Base-by-base conservation (phyloP, 1,140 invertebrate species). In the Melitaea cinxia region DNA sequence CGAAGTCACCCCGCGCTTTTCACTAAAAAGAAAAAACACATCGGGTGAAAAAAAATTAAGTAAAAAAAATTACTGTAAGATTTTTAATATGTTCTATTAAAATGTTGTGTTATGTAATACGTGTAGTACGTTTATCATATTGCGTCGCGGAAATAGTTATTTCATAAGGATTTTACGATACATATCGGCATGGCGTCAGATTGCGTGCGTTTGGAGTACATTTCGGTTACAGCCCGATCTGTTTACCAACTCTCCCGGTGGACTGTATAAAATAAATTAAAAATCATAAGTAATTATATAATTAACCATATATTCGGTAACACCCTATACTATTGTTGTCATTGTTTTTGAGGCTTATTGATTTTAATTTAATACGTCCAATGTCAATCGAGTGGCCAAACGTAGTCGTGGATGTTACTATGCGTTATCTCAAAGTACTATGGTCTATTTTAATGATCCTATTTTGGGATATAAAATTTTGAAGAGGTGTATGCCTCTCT, bases 1-100 rank as follows among this genome's bases (percentile, higher is more conserved):
- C 57, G 65, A 79, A 75, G 65, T 23, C 30, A 26, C 33, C 53
- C 52, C 57, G 58, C 57, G 60, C 60, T 67, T 58, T 45, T 53
- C 55, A 56, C 53, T 56, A 53, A 67, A 50, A 67, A 66, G 52
- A 28, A 62, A 50, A 21, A 63, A 30, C n/a, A 35, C 23, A 39
- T 49, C 52, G 54, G 47, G 62, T 65, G 62, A 65, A 45, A 57
- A 57, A 42, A 26, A 42, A 47, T 12, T 12, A 4, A 42, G 9
- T 42, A 4, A 47, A 47, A 47, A 42, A 10, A n/a, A 45, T n/a
- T 45, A 57, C 45, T 12, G 37, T 28, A 42, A 57, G 14, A 57
- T 56, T 26, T 28, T 28, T n/a, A 17, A 23, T 24, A 47, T 12
- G 21, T 47, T 0, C 1, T 47, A 47, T 47, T 9, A 47, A 2